phyloP scores from a whole-genome alignment of 2,888 invertebrate species.

The Orchestes rusci region DNA sequence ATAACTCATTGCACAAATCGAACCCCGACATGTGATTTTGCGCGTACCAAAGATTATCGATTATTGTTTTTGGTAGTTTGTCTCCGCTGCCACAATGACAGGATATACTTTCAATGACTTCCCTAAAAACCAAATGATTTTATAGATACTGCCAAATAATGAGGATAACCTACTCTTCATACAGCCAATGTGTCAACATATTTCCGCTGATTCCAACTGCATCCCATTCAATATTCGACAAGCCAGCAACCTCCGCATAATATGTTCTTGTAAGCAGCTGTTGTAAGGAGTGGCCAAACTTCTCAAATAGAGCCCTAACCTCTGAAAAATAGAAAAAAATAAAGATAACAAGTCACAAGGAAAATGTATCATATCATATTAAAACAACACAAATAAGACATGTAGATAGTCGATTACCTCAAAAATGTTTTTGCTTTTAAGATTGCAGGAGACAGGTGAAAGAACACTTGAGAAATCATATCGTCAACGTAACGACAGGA shows the following conservation, averaged over 20 bases:
- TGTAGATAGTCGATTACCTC: no score
- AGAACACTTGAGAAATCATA: no score
- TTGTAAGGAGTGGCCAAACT: slow-evolving; percentile 83
- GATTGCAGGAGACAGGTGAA: no score
- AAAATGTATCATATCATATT: no score
- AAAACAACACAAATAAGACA: no score
- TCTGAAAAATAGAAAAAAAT: no score
- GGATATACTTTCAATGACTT: slow-evolving; percentile 50
- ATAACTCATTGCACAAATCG: slow-evolving; percentile 74
- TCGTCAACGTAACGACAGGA: no score
- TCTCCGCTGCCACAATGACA: slow-evolving; percentile 70
- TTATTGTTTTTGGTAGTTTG: slow-evolving; percentile 57
- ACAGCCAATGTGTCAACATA: slow-evolving; percentile 76
- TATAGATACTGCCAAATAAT: neutral
- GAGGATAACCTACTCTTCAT: slow-evolving; percentile 47
- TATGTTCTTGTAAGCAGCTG: slow-evolving; percentile 76
- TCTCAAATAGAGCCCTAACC: slow-evolving; percentile 67
- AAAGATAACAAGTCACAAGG: no score
- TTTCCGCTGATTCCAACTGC: slow-evolving; percentile 76
- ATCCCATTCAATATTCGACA: slow-evolving; percentile 91
- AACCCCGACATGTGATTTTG: slow-evolving; percentile 71
- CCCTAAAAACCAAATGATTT: slow-evolving; percentile 10
- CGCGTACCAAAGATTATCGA: slow-evolving; percentile 56
- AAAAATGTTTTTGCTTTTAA: no score
- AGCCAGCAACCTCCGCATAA: slow-evolving; percentile 77